These are phyloP conservation scores for Drosophila teissieri DNA, from an alignment of 1,140 invertebrate species.

Conservation along the genomic window DNA sequence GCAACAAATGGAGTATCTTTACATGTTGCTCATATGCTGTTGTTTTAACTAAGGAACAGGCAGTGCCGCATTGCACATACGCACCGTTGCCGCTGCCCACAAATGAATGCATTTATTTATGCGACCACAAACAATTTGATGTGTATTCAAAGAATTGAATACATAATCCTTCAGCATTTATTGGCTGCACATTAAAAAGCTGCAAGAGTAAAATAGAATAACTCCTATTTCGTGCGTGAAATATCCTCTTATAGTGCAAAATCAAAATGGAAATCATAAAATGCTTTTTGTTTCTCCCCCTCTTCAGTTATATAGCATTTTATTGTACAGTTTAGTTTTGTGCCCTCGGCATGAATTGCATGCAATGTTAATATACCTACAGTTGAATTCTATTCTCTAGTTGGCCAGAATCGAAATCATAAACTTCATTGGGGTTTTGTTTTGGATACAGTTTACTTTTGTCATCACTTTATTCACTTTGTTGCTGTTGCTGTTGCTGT, in stretches of 20 bases:
- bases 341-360: background rate
- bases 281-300: background rate
- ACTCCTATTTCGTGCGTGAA: background rate
- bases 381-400: slow-evolving; percentile 18
- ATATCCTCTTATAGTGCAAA: slow-evolving; percentile 1
- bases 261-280: slow-evolving; percentile 14
- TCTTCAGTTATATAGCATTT: background rate
- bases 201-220: background rate
- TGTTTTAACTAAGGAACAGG: background rate
- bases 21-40: background rate
- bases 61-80: background rate
- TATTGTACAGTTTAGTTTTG: slow-evolving; percentile 2
- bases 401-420: slow-evolving; percentile 14
- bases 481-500: slow-evolving; percentile 30
- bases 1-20: background rate
- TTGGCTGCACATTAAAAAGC: background rate
- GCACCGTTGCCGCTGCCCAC: background rate
- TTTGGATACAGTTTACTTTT: slow-evolving; percentile 22
- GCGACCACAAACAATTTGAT: background rate
- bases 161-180: background rate
- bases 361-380: slow-evolving; percentile 7
- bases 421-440: slow-evolving; percentile 8
- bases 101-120: background rate
- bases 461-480: slow-evolving; percentile 33
- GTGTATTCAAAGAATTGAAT: background rate